These are phyloP conservation scores for Chaetorhynchus papuensis DNA, from an alignment of 2,113 vertebrate species.

Conservation along the genomic window DNA sequence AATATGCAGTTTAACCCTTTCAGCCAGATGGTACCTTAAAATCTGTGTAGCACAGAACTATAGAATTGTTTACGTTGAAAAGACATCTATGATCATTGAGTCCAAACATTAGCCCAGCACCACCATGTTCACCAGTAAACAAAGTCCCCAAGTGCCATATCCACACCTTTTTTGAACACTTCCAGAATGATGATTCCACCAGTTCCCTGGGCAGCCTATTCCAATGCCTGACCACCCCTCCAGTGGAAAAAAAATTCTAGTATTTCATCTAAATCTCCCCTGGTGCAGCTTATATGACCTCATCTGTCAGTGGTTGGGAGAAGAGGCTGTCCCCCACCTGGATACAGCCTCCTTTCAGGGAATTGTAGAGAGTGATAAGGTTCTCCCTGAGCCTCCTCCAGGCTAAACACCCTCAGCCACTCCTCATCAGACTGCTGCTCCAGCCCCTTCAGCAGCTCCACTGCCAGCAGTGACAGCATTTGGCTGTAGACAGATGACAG, in stretches of 20 bases:
- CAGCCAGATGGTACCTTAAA: neutral
- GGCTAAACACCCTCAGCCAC: neutral
- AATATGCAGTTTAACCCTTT: neutral
- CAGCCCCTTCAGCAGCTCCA: neutral
- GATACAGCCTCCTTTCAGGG: neutral
- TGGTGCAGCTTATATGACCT: neutral
- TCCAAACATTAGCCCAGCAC: neutral
- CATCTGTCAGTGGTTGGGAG: neutral
- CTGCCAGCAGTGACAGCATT: neutral
- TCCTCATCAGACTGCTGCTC: neutral
- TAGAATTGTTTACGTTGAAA: neutral
- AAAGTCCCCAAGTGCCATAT: neutral
- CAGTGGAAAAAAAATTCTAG: neutral
- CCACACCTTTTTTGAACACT: neutral
- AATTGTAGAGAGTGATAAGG: neutral
- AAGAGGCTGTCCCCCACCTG: neutral
- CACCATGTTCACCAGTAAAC: neutral
- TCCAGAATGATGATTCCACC: neutral
- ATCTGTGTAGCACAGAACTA: neutral
- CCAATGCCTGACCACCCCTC: neutral
- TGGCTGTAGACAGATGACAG: neutral
- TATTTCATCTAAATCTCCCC: neutral
- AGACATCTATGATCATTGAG: neutral
- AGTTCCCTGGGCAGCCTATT: neutral
- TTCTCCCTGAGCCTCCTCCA: neutral